Evolutionary conservation across 35 echinoderm and acorn worm genomes (phyloP).

Genomic region (Ophiothrix spiculata): DNA sequence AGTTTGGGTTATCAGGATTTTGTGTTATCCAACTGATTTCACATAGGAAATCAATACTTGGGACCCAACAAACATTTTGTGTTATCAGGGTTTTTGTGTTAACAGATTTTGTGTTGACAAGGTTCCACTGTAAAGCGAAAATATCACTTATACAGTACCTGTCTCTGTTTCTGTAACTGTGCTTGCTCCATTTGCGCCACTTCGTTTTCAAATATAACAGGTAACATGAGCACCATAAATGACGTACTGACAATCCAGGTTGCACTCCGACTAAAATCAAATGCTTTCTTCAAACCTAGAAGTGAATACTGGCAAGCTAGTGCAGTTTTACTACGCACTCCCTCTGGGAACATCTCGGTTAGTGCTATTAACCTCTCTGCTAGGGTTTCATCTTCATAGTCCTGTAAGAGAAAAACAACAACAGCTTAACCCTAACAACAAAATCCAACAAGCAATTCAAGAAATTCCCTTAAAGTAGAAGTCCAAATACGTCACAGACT

Average conservation of each 20-base stretch:
- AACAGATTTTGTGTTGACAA: no score
- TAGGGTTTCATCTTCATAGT: slow-evolving; percentile 98
- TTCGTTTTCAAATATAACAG: slow-evolving; percentile 90
- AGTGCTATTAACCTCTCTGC: slow-evolving; percentile 71
- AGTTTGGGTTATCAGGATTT: no score
- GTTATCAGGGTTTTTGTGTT: no score
- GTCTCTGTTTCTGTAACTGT: slow-evolving; percentile 97
- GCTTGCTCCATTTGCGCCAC: slow-evolving; percentile 99
- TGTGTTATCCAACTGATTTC: no score
- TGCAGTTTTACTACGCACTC: slow-evolving; percentile 37
- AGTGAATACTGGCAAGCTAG: slow-evolving; percentile 34
- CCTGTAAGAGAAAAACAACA: slow-evolving; percentile 46
- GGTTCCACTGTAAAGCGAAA: no score
- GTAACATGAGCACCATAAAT: slow-evolving; percentile 86
- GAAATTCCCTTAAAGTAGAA: no score
- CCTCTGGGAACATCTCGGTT: slow-evolving; percentile 87
- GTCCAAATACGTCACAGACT: no score
- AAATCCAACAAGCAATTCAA: no score
- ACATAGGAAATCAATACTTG: no score
- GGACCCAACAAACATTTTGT: no score
- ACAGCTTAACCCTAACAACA: no score
- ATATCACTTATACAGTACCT: no score
- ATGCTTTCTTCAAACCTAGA: slow-evolving; percentile 46
- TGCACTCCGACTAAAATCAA: slow-evolving; percentile 76
- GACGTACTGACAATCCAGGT: slow-evolving; percentile 88